These are phyloP conservation scores for Staurois parvus DNA, from an alignment of 2,797 vertebrate species.

Conservation along the genomic window DNA sequence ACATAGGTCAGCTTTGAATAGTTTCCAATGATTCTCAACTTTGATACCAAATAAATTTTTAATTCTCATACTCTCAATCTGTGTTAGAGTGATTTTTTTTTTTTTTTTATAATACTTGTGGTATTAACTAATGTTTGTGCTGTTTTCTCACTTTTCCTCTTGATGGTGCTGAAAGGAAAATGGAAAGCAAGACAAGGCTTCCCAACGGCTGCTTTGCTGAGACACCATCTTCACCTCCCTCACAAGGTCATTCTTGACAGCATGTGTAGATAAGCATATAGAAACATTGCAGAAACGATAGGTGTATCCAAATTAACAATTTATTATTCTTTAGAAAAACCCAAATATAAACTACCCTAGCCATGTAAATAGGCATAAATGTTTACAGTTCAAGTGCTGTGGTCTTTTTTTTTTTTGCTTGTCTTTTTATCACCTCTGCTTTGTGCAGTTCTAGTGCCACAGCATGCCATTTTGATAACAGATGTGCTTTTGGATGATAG, in stretches of 20 bases:
- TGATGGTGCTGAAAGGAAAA: slow-evolving; percentile 91
- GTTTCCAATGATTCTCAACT: slow-evolving; percentile 63
- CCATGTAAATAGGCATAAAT: background rate
- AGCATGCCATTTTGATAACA: background rate
- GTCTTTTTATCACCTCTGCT: background rate
- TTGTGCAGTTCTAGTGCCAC: background rate
- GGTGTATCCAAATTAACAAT: slow-evolving; percentile 64
- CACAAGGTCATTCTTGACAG: slow-evolving; percentile 93
- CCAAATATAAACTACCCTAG: background rate
- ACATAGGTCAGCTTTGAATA: slow-evolving; percentile 48
- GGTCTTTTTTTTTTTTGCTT: background rate
- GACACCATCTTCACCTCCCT: slow-evolving; percentile 89
- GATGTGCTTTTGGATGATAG: background rate
- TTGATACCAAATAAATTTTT: slow-evolving; percentile 68
- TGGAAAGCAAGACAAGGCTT: slow-evolving; percentile 88
- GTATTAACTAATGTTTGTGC: slow-evolving; percentile 90
- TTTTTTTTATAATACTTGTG: slow-evolving; percentile 78
- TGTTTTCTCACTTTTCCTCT: slow-evolving; percentile 93
- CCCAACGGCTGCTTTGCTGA: slow-evolving; percentile 89
- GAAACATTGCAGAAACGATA: slow-evolving; percentile 72
- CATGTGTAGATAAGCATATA: slow-evolving; percentile 92
- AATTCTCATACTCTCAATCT: slow-evolving; percentile 73
- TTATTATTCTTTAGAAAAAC: background rate
- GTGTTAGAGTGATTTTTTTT: slow-evolving; percentile 80
- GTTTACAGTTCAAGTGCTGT: background rate